A percentile compares a stretch with the other conserved stretches of the same genome.
These are phyloP conservation scores for Drosophila infuscata DNA, from an alignment of 2,888 invertebrate genomes.

Conservation along the genomic window DNA sequence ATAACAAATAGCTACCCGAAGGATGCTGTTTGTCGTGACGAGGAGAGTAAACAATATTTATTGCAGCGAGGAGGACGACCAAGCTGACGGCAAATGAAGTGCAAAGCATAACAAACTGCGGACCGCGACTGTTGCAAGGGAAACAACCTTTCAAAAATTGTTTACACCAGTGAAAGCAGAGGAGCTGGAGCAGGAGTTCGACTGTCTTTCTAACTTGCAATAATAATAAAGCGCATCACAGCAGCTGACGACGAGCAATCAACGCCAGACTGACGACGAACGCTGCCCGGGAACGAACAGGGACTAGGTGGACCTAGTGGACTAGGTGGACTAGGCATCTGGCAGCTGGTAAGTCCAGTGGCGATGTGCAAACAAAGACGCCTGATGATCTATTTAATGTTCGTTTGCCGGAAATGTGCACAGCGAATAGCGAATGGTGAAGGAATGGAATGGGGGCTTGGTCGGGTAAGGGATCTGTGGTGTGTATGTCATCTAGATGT, in stretches of 20 bases:
- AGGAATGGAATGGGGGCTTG: neutral
- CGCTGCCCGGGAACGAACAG: conserved; percentile 11
- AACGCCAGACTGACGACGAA: conserved; percentile 30
- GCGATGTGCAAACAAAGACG: conserved; percentile 74
- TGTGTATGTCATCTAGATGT: conserved; percentile 75
- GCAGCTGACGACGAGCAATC: conserved; percentile 72
- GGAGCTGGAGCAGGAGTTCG: conserved; percentile 1
- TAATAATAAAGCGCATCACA: conserved; percentile 69
- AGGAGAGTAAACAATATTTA: conserved; percentile 74
- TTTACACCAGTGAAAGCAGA: conserved; percentile 53
- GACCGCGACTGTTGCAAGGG: conserved; percentile 65
- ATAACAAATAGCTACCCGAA: conserved; percentile 72
- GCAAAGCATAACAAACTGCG: conserved; percentile 71
- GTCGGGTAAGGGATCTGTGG: neutral
- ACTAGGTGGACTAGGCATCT: conserved; percentile 8
- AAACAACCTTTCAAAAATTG: conserved; percentile 78
- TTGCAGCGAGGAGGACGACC: conserved; percentile 38
- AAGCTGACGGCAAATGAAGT: conserved; percentile 67
- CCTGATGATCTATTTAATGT: conserved; percentile 73
- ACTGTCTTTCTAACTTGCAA: conserved; percentile 56
- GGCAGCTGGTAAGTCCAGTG: conserved; percentile 44
- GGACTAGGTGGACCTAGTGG: neutral
- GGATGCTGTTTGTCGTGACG: conserved; percentile 54
- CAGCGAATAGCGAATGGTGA: conserved; percentile 1
- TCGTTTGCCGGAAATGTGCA: conserved; percentile 65